Evolutionary conservation across 2,888 invertebrate species (phyloP).

Genomic region (Anticlea derivata): DNA sequence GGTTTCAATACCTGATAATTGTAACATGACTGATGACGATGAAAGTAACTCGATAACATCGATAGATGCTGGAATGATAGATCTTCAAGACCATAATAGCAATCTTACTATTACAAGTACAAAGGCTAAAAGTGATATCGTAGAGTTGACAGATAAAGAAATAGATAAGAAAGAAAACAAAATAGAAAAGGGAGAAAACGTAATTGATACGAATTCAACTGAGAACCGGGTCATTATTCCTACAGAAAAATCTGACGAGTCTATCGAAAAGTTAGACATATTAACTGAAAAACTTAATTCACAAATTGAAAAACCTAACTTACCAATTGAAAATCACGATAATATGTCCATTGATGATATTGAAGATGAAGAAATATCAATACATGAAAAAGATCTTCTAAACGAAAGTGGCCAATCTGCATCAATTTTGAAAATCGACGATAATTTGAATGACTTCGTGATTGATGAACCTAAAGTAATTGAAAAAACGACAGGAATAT

Average conservation of each 20-base stretch:
- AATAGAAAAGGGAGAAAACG: too few species aligned
- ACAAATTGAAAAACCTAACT: background rate
- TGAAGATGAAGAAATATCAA: conserved; percentile 4
- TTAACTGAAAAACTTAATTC: background rate
- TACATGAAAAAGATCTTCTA: conserved; percentile 11
- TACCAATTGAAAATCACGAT: background rate
- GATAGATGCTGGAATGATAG: background rate
- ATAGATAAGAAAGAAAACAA: background rate
- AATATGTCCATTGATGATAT: conserved; percentile 29
- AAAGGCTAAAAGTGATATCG: background rate
- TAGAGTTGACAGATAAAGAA: background rate
- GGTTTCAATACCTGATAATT: conserved; percentile 24
- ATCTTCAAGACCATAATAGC: conserved; percentile 11
- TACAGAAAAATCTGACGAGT: too few species aligned
- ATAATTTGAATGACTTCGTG: background rate
- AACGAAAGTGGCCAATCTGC: conserved; percentile 28
- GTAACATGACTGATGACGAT: conserved; percentile 4
- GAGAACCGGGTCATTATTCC: too few species aligned
- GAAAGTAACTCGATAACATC: conserved; percentile 4
- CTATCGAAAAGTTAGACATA: background rate
- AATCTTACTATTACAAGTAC: background rate
- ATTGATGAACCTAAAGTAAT: background rate
- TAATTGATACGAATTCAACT: too few species aligned
- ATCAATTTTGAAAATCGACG: conserved; percentile 20
- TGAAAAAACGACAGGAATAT: background rate